Evolutionary conservation across 2,888 invertebrate species (phyloP), one percentile per base, ranked within the genome.

Genomic region (Drosophila helvetica): DNA sequence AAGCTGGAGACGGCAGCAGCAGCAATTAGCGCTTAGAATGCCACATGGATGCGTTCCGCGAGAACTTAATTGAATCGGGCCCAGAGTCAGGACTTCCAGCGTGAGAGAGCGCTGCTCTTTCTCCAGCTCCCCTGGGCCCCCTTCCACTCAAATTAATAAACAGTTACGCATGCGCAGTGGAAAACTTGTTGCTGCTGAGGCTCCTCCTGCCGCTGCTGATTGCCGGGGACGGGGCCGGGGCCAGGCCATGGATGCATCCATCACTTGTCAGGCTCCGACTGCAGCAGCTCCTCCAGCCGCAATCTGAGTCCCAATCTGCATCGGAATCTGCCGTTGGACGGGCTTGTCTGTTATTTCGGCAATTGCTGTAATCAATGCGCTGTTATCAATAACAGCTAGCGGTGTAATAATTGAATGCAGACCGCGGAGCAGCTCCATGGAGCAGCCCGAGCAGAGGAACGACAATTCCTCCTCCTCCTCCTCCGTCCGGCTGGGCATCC

Each of bases 331-430:
- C 65, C 83, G 72, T 75, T 84, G 85, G 55, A 62, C 46, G 63
- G 81, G 79, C 75, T 78, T 80, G 75, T 48, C 79, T 81, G 78
- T 83, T 83, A 79, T 86, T 84, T 84, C 67, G 86, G 86, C 88
- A 88, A 88, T 85, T 84, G 88, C 88, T 75, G 84, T 79, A 88
- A 82, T 87, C 87, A 81, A 81, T 80, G 78, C 78, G 75, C 74
- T 79, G 82, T 88, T 87, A 88, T 86, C 89, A 87, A 88, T 85
- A 88, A 77, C 81, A 85, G 87, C 89, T 88, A 79, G 83, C 89
- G 86, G 85, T 80, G 78, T 78, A 77, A 79, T 77, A 79, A 88
- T 81, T 81, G 80, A 80, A 77, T 68, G 77, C 56, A 57, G 76
- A 66, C 63, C 78, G 53, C 22, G 33, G 43, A 46, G 47, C 10